Evolutionary conservation across 2,888 invertebrate species (phyloP).

Genomic region (Elysia crispata): DNA sequence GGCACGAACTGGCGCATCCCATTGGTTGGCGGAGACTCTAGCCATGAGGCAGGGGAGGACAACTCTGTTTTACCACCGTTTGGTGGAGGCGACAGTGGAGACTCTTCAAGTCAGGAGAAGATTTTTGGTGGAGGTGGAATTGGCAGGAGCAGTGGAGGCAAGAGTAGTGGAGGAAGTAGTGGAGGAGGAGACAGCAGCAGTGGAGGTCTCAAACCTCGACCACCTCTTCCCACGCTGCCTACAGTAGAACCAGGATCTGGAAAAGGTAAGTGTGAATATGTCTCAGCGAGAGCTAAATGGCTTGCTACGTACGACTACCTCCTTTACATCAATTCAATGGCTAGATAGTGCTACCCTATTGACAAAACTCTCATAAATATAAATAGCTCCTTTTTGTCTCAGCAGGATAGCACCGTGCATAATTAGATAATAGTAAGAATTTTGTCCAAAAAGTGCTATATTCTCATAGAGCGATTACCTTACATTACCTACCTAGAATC

Average conservation of each 20-base stretch:
- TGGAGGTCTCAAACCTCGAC: background rate
- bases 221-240: background rate
- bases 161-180: background rate
- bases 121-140: background rate
- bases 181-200: background rate
- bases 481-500: no score
- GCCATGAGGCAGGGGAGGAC: background rate
- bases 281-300: no score
- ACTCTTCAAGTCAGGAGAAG: background rate
- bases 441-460: no score
- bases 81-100: background rate
- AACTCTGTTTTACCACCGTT: background rate
- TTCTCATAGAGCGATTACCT: no score
- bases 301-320: no score
- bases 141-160: background rate
- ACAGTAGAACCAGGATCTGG: background rate
- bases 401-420: no score
- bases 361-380: no score
- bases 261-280: background rate
- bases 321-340: no score
- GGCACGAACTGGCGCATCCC: no score
- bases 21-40: background rate
- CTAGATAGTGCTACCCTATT: no score
- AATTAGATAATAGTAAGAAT: no score
- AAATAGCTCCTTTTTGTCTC: no score